Percentiles rank a stretch among this genome's conserved stretches.
Conservation (phyloP, 1,140 invertebrate genomes). For the Scaptomyza graminum region DNA sequence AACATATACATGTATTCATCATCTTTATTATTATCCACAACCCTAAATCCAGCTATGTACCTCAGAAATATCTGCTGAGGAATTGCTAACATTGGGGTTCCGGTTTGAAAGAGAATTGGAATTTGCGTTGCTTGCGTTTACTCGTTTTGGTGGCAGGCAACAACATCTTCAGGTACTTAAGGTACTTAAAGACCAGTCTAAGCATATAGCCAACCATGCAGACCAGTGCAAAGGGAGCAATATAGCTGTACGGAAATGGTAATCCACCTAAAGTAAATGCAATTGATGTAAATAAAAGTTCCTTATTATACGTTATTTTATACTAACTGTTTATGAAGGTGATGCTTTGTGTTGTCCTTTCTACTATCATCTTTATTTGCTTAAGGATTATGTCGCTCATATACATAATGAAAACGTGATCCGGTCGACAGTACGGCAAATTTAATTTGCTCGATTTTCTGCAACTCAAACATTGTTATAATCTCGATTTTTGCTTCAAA, state of each 20-base stretch:
- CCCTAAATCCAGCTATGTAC: conserved; percentile 55
- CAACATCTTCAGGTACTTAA: conserved; percentile 69
- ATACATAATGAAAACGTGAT: conserved; percentile 70
- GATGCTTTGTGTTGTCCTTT: conserved; percentile 51
- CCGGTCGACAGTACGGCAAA: conserved; percentile 61
- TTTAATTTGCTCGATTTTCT: conserved; percentile 65
- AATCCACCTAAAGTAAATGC: conserved; percentile 35
- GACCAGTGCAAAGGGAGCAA: conserved; percentile 54
- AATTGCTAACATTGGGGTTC: conserved; percentile 37
- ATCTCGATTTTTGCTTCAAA: not conserved
- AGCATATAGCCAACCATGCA: conserved; percentile 56
- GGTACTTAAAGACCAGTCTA: conserved; percentile 72
- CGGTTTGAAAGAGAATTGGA: conserved; percentile 12
- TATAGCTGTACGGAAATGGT: conserved; percentile 56
- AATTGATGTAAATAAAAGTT: not conserved
- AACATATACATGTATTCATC: too few species aligned
- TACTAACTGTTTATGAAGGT: conserved; percentile 47
- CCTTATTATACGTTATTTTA: not conserved
- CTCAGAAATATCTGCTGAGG: conserved; percentile 2
- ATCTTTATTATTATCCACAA: conserved; percentile 56
- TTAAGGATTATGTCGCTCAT: conserved; percentile 63
- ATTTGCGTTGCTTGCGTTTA: not conserved
- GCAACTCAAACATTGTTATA: conserved; percentile 2
- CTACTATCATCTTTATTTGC: conserved; percentile 62
- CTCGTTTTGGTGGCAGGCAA: conserved; percentile 20